Evolutionary conservation across 2,888 invertebrate species (phyloP), one percentile per base, ranked within the genome.

Genomic region (Lymantria monacha): DNA sequence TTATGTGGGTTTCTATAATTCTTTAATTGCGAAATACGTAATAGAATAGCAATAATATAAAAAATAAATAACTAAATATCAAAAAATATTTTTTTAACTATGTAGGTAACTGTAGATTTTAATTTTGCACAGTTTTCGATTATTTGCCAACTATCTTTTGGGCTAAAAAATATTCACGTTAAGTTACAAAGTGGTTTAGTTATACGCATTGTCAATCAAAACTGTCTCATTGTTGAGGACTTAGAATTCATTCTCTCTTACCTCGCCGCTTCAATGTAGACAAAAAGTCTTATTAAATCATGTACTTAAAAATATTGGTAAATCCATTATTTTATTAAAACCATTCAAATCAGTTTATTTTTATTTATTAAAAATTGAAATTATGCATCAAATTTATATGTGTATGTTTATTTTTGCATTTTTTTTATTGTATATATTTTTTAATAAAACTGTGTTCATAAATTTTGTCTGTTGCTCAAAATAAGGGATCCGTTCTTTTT

Each of bases 401-500:
- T 53, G 41, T 55, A 38, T 56, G 42, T 54, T 22, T 55, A 46
- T 44, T 49, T 57, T 53, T 57, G 64, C 57, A 62, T 57, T 62
- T 59, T 61, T 36, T 48, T 48, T 53, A 40, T n/a, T n/a, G n/a
- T n/a, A n/a, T n/a, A n/a, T 48, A 31, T 42, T 40, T 31, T 57
- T 58, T 57, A 55, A 64, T 49, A 62, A 56, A 13, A 62, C 22
- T 66, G 67, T 66, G 62, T 66, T 64, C 61, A 64, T 65, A 60
- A 66, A 55, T 60, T 46, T 57, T 60, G 63, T 66, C 64, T 54
- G 47, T 62, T 66, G 65, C 67, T 67, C 65, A 67, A 66, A 56
- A 49, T 67, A 64, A 5, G 53, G 53, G 41, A 49, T 57, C 46
- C 13, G 45, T 57, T 36, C 31, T 45, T n/a, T n/a, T n/a, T n/a